A percentile compares a stretch with the other conserved stretches of the same genome.
These are phyloP conservation scores for Anabacerthia variegaticeps DNA, from an alignment of 2,797 vertebrate genomes.

Conservation along the genomic window DNA sequence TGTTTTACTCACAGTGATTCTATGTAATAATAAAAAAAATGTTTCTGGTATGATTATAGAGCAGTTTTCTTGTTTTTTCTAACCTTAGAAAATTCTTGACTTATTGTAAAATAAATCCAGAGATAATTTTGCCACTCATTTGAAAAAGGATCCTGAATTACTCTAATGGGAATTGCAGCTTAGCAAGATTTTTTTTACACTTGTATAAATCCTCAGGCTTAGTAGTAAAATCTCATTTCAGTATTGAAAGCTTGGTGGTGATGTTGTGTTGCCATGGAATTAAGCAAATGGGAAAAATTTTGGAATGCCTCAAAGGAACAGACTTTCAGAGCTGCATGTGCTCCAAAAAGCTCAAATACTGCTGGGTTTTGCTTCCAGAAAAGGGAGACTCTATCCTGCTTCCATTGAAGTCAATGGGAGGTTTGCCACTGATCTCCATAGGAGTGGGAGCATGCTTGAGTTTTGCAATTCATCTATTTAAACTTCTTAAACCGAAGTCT, in stretches of 20 bases:
- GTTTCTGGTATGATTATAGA: not conserved
- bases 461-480: slow-evolving; percentile 12
- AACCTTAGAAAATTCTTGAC: not conserved
- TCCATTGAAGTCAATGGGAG: not conserved
- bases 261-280: slow-evolving; percentile 63
- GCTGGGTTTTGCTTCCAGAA: not conserved
- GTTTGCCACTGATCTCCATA: slow-evolving; percentile 23
- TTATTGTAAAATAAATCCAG: not conserved
- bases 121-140: not conserved
- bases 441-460: not conserved
- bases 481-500: not conserved
- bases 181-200: slow-evolving; percentile 9
- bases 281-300: slow-evolving; percentile 35
- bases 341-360: not conserved
- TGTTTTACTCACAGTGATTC: not conserved
- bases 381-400: not conserved
- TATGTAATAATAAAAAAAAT: not conserved
- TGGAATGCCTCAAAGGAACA: slow-evolving; percentile 16
- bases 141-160: slow-evolving; percentile 7
- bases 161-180: slow-evolving; percentile 1
- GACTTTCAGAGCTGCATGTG: slow-evolving; percentile 2
- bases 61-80: not conserved
- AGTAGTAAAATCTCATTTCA: slow-evolving; percentile 42
- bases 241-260: slow-evolving; percentile 11
- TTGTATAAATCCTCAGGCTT: slow-evolving; percentile 23